phyloP scores from a whole-genome alignment of 2,113 vertebrate genomes.

The Pteropus alecto region DNA sequence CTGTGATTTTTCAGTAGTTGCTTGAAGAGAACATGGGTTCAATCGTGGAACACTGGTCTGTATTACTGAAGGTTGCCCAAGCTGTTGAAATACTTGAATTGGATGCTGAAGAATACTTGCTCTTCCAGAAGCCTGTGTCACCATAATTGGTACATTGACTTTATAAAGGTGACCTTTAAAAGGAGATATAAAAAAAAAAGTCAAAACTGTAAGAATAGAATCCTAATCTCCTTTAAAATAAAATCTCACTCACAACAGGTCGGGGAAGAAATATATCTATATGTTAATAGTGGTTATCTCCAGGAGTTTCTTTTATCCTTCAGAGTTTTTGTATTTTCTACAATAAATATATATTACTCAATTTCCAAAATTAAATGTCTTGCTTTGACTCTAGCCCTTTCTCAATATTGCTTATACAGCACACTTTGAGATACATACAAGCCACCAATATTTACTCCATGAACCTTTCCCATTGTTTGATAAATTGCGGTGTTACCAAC shows the following conservation, averaged over 20 bases:
- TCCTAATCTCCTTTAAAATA: background rate
- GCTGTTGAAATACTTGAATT: constrained; percentile 80
- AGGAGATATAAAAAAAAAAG: constrained; percentile 42
- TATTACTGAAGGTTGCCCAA: constrained; percentile 72
- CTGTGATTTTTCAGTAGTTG: constrained; percentile 57
- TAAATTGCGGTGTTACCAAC: background rate
- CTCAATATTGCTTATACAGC: background rate
- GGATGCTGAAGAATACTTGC: constrained; percentile 80
- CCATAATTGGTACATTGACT: constrained; percentile 93
- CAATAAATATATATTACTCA: background rate
- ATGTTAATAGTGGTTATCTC: background rate
- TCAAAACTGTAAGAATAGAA: constrained; percentile 9
- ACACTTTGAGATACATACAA: background rate
- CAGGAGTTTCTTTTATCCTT: background rate
- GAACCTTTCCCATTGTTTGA: background rate
- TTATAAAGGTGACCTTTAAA: constrained; percentile 93
- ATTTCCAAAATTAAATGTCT: background rate
- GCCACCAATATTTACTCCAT: background rate
- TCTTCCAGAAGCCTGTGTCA: constrained; percentile 88
- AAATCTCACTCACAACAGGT: background rate
- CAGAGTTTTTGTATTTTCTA: background rate
- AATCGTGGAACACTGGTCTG: constrained; percentile 59
- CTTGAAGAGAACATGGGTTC: constrained; percentile 64
- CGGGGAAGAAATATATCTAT: background rate
- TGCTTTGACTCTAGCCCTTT: constrained; percentile 7